Conservation (phyloP, 2,113 vertebrate genomes). For the Pteronura brasiliensis region DNA sequence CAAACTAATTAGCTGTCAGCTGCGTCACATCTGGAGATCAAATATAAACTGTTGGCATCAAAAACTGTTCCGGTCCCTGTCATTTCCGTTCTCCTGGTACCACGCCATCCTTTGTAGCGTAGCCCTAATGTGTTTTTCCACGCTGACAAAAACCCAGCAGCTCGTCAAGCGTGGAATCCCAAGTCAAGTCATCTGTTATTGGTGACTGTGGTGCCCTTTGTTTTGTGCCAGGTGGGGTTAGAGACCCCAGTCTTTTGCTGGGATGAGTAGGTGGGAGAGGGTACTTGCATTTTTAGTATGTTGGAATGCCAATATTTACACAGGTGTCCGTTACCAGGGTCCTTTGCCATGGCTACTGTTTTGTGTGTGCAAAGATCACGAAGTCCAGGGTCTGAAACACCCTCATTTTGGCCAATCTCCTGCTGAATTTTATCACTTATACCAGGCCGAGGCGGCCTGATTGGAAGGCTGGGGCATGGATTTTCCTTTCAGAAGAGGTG, state of each 20-base stretch:
- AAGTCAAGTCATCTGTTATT: conserved; percentile 70
- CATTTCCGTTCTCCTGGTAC: conserved; percentile 88
- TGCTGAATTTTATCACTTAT: background rate
- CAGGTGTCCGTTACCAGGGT: background rate
- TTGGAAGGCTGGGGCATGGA: background rate
- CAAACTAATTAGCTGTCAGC: conserved; percentile 83
- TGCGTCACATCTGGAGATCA: conserved; percentile 90
- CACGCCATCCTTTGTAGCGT: conserved; percentile 84
- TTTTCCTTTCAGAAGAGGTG: conserved; percentile 25
- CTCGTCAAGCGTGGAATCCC: conserved; percentile 55
- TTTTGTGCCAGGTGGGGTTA: background rate
- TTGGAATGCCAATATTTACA: background rate
- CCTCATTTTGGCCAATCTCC: background rate
- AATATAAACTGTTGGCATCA: conserved; percentile 88
- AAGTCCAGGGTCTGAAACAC: background rate
- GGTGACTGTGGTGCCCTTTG: background rate
- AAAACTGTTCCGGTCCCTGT: conserved; percentile 90
- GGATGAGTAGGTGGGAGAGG: background rate
- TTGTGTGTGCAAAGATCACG: background rate
- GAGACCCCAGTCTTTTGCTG: background rate
- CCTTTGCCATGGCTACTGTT: background rate
- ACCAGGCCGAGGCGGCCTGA: background rate
- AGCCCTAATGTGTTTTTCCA: conserved; percentile 82
- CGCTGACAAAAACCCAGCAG: conserved; percentile 38
- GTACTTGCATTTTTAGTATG: too few relatives aligned